Evolutionary conservation across 2,113 vertebrate species (phyloP).

Genomic region (Jacana jacana): DNA sequence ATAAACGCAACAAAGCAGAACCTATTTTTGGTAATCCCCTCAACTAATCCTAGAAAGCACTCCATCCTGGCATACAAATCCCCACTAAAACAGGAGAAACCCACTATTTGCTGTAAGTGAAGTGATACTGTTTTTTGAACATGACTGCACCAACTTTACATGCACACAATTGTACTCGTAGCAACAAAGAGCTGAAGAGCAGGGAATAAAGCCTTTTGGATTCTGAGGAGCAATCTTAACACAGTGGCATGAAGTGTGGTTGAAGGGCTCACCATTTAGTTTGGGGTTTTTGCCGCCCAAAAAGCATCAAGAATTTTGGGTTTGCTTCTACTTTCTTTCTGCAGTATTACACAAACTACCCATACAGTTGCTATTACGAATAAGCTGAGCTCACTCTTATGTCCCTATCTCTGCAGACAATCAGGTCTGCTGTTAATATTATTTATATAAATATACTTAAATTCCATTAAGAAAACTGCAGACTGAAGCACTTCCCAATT

Average conservation of each 20-base stretch:
- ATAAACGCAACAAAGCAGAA: background rate
- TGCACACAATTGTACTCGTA: background rate
- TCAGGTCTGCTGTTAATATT: background rate
- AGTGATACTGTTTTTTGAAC: background rate
- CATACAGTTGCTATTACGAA: background rate
- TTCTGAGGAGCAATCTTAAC: background rate
- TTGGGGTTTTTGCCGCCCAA: background rate
- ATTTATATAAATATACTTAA: background rate
- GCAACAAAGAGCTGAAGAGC: background rate
- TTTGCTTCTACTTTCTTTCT: background rate
- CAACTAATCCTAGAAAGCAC: background rate
- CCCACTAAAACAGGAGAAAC: background rate
- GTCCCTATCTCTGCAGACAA: background rate
- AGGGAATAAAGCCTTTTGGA: background rate
- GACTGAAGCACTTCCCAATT: background rate
- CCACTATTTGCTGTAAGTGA: background rate
- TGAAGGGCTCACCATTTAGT: background rate
- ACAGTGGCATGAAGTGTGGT: background rate
- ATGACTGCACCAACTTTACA: background rate
- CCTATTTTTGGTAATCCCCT: background rate
- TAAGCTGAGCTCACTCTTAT: background rate
- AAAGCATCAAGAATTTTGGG: background rate
- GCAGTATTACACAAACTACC: background rate
- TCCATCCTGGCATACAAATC: background rate
- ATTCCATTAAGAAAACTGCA: background rate